Conservation (phyloP, 2,888 invertebrate genomes). For the Copidosoma aretas region DNA sequence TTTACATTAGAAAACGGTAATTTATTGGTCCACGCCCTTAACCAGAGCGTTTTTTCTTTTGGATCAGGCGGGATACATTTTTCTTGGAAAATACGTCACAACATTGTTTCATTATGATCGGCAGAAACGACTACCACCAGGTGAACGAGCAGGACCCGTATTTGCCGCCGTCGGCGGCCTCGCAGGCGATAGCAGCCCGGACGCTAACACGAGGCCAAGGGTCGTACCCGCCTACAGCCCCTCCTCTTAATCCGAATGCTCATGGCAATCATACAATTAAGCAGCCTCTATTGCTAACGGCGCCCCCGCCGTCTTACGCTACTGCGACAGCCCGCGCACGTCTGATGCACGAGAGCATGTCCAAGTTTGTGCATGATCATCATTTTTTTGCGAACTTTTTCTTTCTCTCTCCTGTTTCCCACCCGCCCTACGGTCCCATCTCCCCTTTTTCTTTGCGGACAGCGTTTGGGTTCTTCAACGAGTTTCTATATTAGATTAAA, state of each 20-base stretch:
- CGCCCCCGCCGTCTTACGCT: constrained; percentile 70
- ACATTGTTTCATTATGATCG: too few species aligned
- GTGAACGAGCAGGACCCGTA: constrained; percentile 86
- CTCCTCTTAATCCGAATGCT: constrained; percentile 63
- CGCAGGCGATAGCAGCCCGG: constrained; percentile 70
- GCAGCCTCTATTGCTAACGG: constrained; percentile 65
- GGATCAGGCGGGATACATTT: too few species aligned
- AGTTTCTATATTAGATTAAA: too few species aligned
- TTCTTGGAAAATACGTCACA: too few species aligned
- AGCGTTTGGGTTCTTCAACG: too few species aligned
- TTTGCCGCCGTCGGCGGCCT: constrained; percentile 69
- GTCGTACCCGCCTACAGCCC: constrained; percentile 74
- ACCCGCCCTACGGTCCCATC: background rate
- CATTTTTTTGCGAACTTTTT: constrained; percentile 50
- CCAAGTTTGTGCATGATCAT: constrained; percentile 65
- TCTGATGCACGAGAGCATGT: constrained; percentile 64
- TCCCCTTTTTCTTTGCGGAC: background rate
- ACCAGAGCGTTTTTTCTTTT: too few species aligned
- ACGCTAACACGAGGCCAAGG: constrained; percentile 73
- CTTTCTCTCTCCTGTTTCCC: constrained; percentile 38
- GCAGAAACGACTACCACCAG: constrained; percentile 79
- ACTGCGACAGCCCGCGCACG: constrained; percentile 65
- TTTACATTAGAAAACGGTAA: constrained; percentile 91
- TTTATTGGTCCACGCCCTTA: too few species aligned
- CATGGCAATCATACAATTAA: constrained; percentile 67